Conservation (phyloP, 2,113 vertebrate genomes). For the Recurvirostra avosetta region DNA sequence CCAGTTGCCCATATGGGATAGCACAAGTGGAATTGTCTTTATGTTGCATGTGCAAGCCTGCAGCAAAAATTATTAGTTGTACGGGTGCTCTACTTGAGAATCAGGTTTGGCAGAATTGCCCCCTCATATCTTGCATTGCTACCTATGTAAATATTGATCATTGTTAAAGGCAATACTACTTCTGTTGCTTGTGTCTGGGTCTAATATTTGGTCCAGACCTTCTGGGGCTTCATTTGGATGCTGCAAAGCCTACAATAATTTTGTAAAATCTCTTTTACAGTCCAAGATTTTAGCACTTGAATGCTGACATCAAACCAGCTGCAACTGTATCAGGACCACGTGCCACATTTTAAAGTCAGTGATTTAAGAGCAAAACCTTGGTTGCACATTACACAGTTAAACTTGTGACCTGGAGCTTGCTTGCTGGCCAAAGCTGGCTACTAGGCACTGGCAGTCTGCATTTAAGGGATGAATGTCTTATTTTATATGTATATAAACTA, state of each 20-base stretch:
- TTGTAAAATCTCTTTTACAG: neutral
- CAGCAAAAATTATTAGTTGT: neutral
- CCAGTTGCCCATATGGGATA: neutral
- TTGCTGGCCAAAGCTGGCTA: neutral
- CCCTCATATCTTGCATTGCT: neutral
- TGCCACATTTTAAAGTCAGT: neutral
- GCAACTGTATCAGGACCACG: fast-evolving
- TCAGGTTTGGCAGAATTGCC: neutral
- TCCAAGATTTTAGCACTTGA: neutral
- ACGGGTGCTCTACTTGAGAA: neutral
- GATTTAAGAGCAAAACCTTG: neutral
- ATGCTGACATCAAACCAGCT: neutral
- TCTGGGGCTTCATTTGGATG: neutral
- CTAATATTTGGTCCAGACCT: neutral
- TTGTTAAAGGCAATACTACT: neutral
- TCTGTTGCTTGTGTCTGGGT: neutral
- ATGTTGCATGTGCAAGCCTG: fast-evolving
- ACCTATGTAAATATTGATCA: neutral
- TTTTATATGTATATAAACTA: neutral
- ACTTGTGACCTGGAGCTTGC: neutral
- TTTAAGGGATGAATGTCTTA: neutral
- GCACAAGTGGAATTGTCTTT: neutral
- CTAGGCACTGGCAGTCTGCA: neutral
- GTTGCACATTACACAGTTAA: neutral
- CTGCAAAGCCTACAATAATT: neutral